Base-by-base conservation (phyloP, 1,140 invertebrate species). In the Elymnias hypermnestra region DNA sequence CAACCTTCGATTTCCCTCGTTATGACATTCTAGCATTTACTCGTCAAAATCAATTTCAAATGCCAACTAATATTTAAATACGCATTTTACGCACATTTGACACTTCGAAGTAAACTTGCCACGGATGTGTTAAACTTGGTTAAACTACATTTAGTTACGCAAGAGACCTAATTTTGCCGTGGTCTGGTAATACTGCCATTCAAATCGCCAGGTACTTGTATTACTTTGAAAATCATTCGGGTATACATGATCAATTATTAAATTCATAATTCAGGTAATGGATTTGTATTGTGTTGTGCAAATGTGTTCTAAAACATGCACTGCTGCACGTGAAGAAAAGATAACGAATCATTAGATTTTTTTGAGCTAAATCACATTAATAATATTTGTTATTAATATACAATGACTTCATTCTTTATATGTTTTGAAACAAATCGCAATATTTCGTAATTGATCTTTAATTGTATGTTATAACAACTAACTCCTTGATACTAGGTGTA, bases 1-100 rank as follows among this genome's bases (percentile, higher is more conserved):
- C 52, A 63, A 61, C 75, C 75, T 72, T 77, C 72, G 75, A 73
- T 75, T 73, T 74, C 62, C 58, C 62, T 57, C 56, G 59, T 71
- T 71, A 69, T 69, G 63, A 72, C 59, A 67, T 36, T 49, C 53
- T 65, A 55, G 38, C 53, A 56, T 72, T 71, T 72, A 55, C 61
- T 58, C 64, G 63, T 69, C 60, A 69, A 74, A 62, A 65, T 38
- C 63, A 61, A 64, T 75, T 62, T 50, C 48, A 46, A 41, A 17
- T 26, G n/a, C 26, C 13, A 35, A 17, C 23, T 37, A 43, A 52
- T 57, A 43, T 54, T 54, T 43, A 39, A 29, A 48, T 54, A 43
- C 40, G 35, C 28, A 41, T 39, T 54, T 48, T 48, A 48, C 44
- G 17, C 10, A 43, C 26, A 15, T 51, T 44, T 44, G 35, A 42